Percentiles rank a stretch among this genome's conserved stretches.
phyloP scores from a whole-genome alignment of 1,140 invertebrate species.

The Patella vulgata region DNA sequence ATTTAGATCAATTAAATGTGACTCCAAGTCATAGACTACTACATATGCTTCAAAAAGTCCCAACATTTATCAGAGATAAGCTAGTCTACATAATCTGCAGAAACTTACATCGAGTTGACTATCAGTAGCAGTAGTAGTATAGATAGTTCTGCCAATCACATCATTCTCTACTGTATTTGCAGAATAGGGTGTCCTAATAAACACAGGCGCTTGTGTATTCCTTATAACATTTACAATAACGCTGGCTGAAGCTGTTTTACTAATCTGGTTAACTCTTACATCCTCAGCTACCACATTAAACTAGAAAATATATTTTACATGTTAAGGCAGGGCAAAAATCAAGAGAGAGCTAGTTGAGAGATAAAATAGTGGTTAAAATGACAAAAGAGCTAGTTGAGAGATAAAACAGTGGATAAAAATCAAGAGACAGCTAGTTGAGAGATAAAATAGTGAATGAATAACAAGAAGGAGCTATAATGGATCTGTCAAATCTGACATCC shows the following conservation, averaged over 20 bases:
- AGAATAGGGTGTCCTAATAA: conserved; percentile 30
- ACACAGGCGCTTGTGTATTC: conserved; percentile 33
- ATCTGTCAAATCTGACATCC: no score
- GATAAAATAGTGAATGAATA: neutral
- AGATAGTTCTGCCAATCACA: conserved; percentile 9
- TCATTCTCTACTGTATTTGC: conserved; percentile 28
- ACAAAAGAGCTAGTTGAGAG: no score
- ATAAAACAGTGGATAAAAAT: no score
- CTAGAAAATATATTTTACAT: no score
- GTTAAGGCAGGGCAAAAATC: no score
- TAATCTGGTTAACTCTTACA: no score
- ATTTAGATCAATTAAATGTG: no score
- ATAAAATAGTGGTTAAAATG: neutral
- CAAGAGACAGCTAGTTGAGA: neutral
- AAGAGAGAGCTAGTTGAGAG: neutral
- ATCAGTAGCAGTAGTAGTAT: conserved; percentile 26
- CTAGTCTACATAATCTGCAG: neutral
- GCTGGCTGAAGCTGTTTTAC: conserved; percentile 28
- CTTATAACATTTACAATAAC: conserved; percentile 41
- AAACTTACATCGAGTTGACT: conserved; percentile 28
- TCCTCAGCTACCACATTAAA: no score
- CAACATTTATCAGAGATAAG: no score
- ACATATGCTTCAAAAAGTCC: no score
- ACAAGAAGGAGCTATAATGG: no score
- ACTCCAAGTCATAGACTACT: no score